Percentiles rank a stretch among this genome's conserved stretches.
Evolutionary conservation across 2,113 vertebrate species (phyloP).

Genomic region (Theropithecus gelada): DNA sequence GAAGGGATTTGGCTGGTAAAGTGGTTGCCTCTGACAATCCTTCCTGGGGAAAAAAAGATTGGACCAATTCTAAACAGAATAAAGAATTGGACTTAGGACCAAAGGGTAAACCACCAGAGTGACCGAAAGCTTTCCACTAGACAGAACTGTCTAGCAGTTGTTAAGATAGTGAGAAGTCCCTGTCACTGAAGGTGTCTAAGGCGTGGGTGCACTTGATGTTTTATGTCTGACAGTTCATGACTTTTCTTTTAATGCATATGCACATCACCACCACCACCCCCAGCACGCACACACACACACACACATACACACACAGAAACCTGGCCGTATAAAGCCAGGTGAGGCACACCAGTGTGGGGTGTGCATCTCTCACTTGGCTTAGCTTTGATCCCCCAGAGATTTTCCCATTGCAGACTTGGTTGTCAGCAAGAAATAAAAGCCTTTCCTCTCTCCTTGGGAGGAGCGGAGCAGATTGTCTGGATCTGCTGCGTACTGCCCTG

Average conservation of each 20-base stretch:
- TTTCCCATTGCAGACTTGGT: constrained; percentile 73
- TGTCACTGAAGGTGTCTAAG: neutral
- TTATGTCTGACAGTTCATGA: neutral
- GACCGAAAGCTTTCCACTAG: neutral
- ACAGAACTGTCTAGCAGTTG: neutral
- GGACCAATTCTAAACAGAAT: neutral
- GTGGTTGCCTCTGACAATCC: neutral
- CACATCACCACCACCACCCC: neutral
- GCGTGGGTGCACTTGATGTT: neutral
- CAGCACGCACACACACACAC: neutral
- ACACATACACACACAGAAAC: neutral
- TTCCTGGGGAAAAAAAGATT: neutral
- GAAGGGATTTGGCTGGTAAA: neutral
- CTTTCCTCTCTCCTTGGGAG: constrained; percentile 84
- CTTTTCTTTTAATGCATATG: neutral
- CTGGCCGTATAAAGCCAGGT: neutral
- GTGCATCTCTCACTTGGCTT: constrained; percentile 18
- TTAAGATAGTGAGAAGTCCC: neutral
- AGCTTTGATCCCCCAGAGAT: constrained; percentile 75
- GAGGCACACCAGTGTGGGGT: neutral
- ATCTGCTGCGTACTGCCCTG: constrained; percentile 88
- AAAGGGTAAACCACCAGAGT: neutral
- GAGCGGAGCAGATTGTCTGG: constrained; percentile 88
- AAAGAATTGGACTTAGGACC: neutral
- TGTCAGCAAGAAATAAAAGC: constrained; percentile 83